Base-by-base conservation (phyloP, 2,797 vertebrate species). In the Crenichthys baileyi region DNA sequence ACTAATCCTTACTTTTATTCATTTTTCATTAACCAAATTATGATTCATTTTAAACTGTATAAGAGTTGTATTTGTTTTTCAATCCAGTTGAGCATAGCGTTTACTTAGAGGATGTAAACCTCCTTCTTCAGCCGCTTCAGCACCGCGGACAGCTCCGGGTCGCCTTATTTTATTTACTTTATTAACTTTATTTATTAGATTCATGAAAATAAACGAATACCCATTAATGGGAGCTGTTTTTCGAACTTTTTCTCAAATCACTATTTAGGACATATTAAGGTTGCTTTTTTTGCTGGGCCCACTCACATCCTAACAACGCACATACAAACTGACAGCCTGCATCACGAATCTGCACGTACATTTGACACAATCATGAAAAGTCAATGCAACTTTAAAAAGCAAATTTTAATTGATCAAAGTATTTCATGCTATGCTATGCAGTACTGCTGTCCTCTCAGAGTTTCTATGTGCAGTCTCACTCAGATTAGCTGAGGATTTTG, bases 131-230 rank as follows among this genome's bases (percentile, higher is more conserved):
- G 63, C 80, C 22, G 74, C 74, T 96, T 95, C 95, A 96, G 95
- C 86, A 96, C 95, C 94, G 31, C 73, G 92, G 93, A 94, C 92
- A 94, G 94, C 90, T 94, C 89, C 79, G 51, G 63, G 76, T 80
- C 83, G 77, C 74, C 50, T 1, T 13, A 4, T 53, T 53, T 18
- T n/a, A 24, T 53, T 7, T 20, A 16, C 24, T 70, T 70, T 7
- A 70, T 72, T 3, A 53, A 26, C 6, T 58, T 56, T 71, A 83
- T 41, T 41, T 50, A 50, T 36, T 7, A 63, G 29, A 29, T 46
- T 53, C 72, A 56, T 44, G 16, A 51, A 16, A 8, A 76, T 0
- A 41, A 31, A 51, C 48, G 1, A 5, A 74, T 7, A 29, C 53
- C 39, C 18, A 18, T 24, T 4, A 39, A 3, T 48, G 26, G 12